Conservation (phyloP, 2,797 vertebrate species). For the Melanotaenia maccullochi region DNA sequence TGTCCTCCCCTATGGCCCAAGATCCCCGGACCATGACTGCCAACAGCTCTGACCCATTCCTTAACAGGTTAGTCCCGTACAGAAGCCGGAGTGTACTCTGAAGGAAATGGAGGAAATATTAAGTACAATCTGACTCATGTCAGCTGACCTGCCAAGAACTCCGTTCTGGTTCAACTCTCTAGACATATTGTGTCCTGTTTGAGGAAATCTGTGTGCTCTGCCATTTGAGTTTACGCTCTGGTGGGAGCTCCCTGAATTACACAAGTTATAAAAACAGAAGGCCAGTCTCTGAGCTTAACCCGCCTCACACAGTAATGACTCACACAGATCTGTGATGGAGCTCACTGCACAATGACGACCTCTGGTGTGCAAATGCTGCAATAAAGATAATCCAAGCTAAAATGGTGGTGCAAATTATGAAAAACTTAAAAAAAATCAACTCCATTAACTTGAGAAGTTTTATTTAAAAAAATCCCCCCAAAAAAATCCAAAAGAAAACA, state of each 20-base stretch:
- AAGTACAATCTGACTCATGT: slow-evolving; percentile 10
- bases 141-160: slow-evolving; percentile 11
- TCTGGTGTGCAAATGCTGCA: slow-evolving; percentile 62
- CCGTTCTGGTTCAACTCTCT: slow-evolving; percentile 23
- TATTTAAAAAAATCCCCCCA: not conserved
- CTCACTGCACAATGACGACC: slow-evolving; percentile 59
- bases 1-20: slow-evolving; percentile 95
- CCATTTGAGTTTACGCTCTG: slow-evolving; percentile 38
- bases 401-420: slow-evolving; percentile 1
- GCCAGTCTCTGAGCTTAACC: slow-evolving; percentile 60
- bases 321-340: slow-evolving; percentile 36
- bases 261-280: slow-evolving; percentile 68
- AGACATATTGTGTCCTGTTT: slow-evolving; percentile 8
- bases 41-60: slow-evolving; percentile 98
- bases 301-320: slow-evolving; percentile 77
- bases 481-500: not conserved
- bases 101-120: slow-evolving; percentile 13
- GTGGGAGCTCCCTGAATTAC: slow-evolving; percentile 55
- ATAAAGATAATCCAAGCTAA: not conserved
- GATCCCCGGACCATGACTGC: slow-evolving; percentile 97
- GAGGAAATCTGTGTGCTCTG: slow-evolving; percentile 14
- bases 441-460: not conserved
- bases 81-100: not conserved
- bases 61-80: slow-evolving; percentile 91
- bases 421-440: not conserved